Evolutionary conservation across 2,888 invertebrate species (phyloP).

Genomic region (Brenthis hecate): DNA sequence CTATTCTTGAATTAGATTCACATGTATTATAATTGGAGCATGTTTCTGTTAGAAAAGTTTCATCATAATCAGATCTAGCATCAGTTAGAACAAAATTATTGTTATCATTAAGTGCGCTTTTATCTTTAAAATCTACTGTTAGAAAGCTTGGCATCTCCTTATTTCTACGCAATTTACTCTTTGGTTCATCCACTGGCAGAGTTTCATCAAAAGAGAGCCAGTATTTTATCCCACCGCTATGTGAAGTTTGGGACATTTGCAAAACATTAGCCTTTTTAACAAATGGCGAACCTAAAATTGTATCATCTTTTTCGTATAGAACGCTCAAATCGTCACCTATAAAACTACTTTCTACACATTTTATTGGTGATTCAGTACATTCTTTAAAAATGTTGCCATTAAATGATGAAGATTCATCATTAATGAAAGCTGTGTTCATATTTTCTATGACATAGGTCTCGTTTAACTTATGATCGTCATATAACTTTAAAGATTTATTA

Average conservation of each 20-base stretch:
- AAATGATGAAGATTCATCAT: conserved; percentile 48
- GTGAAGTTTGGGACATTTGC: conserved; percentile 69
- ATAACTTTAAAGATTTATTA: conserved; percentile 37
- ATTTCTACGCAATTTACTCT: conserved; percentile 43
- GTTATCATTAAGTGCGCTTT: neutral
- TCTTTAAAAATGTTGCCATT: conserved; percentile 52
- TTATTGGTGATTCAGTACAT: conserved; percentile 61
- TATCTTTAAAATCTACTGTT: conserved; percentile 44
- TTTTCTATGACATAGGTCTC: conserved; percentile 51
- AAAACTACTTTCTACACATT: conserved; percentile 34
- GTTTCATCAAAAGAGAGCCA: conserved; percentile 74
- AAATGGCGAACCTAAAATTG: conserved; percentile 62
- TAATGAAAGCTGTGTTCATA: conserved; percentile 69
- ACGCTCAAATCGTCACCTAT: conserved; percentile 47
- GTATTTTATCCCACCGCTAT: conserved; percentile 70
- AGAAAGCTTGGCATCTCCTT: conserved; percentile 66
- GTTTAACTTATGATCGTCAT: conserved; percentile 38
- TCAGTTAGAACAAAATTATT: neutral
- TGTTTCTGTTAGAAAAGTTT: conserved; percentile 37
- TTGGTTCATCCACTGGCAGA: conserved; percentile 42
- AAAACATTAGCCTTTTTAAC: conserved; percentile 59
- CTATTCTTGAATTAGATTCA: conserved; percentile 42
- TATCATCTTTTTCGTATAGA: conserved; percentile 56
- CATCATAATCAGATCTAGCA: conserved; percentile 1
- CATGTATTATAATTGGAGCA: conserved; percentile 49